Evolutionary conservation across 1,140 invertebrate genomes (phyloP).

Genomic region (Drosophila asahinai): DNA sequence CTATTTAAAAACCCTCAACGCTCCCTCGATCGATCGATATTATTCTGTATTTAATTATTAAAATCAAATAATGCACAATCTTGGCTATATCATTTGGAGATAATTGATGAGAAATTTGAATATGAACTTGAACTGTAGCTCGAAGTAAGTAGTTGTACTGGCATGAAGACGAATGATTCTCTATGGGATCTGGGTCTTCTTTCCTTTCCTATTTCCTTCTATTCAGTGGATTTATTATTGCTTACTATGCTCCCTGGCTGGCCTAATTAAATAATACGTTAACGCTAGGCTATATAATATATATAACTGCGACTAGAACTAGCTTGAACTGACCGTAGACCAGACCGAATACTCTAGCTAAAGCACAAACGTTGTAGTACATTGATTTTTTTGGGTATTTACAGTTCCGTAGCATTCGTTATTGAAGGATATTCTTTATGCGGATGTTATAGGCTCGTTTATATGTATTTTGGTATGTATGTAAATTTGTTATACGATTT

Average conservation of each 20-base stretch:
- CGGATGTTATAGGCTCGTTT: constrained; percentile 15
- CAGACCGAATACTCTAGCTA: constrained; percentile 29
- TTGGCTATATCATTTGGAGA: constrained; percentile 47
- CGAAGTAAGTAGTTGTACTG: constrained; percentile 76
- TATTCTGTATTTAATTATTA: constrained; percentile 29
- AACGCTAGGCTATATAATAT: constrained; percentile 39
- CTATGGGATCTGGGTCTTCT: constrained; percentile 22
- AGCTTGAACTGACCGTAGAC: constrained; percentile 41
- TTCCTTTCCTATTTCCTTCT: constrained; percentile 29
- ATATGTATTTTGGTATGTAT: constrained; percentile 14
- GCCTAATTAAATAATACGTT: constrained; percentile 55
- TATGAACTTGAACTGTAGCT: constrained; percentile 47
- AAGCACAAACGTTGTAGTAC: constrained; percentile 62
- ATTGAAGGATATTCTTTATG: constrained; percentile 42
- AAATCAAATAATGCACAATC: constrained; percentile 77
- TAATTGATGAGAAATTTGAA: constrained; percentile 62
- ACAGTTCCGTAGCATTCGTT: constrained; percentile 63
- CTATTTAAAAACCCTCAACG: constrained; percentile 75
- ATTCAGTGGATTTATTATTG: constrained; percentile 53
- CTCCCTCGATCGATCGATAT: background rate
- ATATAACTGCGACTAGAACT: constrained; percentile 46
- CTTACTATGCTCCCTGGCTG: constrained; percentile 64
- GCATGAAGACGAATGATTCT: constrained; percentile 78
- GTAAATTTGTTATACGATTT: constrained; percentile 24
- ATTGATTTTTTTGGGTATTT: constrained; percentile 60